phyloP scores from a whole-genome alignment of 1,140 invertebrate genomes.

The Subanguina moxae region DNA sequence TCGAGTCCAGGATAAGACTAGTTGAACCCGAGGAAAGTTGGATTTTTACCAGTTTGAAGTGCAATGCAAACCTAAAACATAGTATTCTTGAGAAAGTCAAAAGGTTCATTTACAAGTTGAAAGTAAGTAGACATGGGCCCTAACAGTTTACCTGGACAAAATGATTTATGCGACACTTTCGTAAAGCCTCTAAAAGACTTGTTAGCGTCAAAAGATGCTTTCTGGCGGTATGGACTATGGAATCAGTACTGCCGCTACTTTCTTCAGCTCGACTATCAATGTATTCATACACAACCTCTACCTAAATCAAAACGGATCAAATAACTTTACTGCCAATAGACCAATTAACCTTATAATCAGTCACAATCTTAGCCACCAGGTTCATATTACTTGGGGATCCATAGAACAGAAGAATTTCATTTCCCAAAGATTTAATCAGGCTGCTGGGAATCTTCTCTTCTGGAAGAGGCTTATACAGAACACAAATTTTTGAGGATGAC shows the following conservation, averaged over 20 bases:
- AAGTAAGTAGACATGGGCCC: too few relatives aligned
- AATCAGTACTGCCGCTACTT: not conserved
- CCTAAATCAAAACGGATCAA: not conserved
- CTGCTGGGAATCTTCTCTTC: not conserved
- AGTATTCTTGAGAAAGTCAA: too few relatives aligned
- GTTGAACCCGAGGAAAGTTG: too few relatives aligned
- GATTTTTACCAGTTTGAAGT: too few relatives aligned
- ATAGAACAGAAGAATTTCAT: not conserved
- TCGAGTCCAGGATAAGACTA: too few relatives aligned
- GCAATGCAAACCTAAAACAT: too few relatives aligned
- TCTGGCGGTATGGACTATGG: not conserved
- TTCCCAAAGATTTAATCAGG: not conserved
- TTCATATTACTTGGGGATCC: not conserved
- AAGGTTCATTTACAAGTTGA: too few relatives aligned
- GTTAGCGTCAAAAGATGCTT: not conserved
- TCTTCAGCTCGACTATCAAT: not conserved
- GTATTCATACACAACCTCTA: not conserved
- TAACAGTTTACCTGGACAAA: too few relatives aligned
- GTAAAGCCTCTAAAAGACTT: not conserved
- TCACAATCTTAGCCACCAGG: not conserved
- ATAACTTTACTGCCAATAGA: not conserved
- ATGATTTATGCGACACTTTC: not conserved
- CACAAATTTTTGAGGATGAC: not conserved
- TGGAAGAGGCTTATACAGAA: not conserved
- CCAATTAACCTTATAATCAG: not conserved